Percentiles rank a stretch among this genome's conserved stretches.
Evolutionary conservation across 2,797 vertebrate genomes (phyloP).

Genomic region (Betta splendens): DNA sequence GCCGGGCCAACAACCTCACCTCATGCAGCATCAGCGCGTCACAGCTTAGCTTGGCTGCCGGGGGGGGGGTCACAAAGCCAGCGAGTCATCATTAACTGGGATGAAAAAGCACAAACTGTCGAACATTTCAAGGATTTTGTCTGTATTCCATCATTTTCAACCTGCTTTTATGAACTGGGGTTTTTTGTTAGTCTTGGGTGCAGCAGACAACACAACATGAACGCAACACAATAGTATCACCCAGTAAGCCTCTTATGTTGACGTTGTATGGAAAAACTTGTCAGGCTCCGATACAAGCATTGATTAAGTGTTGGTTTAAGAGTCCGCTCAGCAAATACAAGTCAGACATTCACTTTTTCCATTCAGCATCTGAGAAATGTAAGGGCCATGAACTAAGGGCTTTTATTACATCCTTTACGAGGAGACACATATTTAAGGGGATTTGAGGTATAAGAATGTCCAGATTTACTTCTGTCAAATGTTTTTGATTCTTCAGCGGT

Average conservation of each 20-base stretch:
- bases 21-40: conserved; percentile 44
- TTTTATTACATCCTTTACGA: too few species aligned
- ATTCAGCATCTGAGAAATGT: background rate
- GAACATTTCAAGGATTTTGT: too few species aligned
- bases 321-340: background rate
- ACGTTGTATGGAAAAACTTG: background rate
- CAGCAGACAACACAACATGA: background rate
- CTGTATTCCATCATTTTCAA: too few species aligned
- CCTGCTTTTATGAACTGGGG: too few species aligned
- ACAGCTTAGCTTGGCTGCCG: conserved; percentile 36
- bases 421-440: too few species aligned
- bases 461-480: too few species aligned
- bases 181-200: background rate
- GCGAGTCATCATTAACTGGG: conserved; percentile 29
- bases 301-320: background rate
- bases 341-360: background rate
- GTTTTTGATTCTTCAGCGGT: background rate
- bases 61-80: conserved; percentile 14
- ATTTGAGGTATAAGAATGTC: too few species aligned
- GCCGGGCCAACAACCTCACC: conserved; percentile 47
- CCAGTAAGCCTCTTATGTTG: background rate
- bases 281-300: too few species aligned
- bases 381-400: too few species aligned
- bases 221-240: background rate
- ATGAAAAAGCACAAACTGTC: too few species aligned